phyloP scores from a whole-genome alignment of 2,888 invertebrate species.

The Notodonta ziczac region DNA sequence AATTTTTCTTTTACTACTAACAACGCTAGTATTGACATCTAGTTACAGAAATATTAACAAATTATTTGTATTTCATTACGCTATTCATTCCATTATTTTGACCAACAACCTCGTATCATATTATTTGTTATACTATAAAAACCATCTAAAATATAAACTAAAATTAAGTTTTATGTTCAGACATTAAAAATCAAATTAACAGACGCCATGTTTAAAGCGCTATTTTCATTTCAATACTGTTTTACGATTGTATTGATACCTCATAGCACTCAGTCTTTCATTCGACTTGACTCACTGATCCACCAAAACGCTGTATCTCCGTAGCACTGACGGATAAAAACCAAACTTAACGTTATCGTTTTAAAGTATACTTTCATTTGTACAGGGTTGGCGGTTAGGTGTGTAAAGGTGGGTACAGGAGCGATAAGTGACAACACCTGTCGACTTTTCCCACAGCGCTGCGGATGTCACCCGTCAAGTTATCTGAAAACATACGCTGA shows the following conservation, averaged over 20 bases:
- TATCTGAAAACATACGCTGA: conserved; percentile 70
- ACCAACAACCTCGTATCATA: too few species aligned
- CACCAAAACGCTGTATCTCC: conserved; percentile 27
- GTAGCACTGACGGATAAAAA: conserved; percentile 6
- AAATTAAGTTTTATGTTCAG: conserved; percentile 21
- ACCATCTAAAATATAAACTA: conserved; percentile 1
- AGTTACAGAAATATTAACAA: too few species aligned
- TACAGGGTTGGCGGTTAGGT: conserved; percentile 45
- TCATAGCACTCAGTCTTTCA: conserved; percentile 63
- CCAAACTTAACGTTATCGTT: background rate
- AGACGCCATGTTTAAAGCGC: conserved; percentile 28
- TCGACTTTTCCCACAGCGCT: conserved; percentile 76
- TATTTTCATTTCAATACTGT: conserved; percentile 57
- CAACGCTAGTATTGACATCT: too few species aligned
- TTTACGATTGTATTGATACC: conserved; percentile 68
- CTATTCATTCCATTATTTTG: too few species aligned
- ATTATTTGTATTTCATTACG: too few species aligned
- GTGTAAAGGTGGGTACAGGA: conserved; percentile 48
- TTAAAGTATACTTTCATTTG: conserved; percentile 30
- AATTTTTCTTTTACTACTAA: too few species aligned
- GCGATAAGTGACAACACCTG: conserved; percentile 78
- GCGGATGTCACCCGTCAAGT: conserved; percentile 73
- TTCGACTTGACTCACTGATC: conserved; percentile 44
- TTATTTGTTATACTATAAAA: too few species aligned
- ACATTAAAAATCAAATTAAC: conserved; percentile 22